Percentiles rank a stretch among this genome's conserved stretches.
These are phyloP conservation scores for Podargus strigoides DNA, from an alignment of 2,797 vertebrate species.

Conservation along the genomic window DNA sequence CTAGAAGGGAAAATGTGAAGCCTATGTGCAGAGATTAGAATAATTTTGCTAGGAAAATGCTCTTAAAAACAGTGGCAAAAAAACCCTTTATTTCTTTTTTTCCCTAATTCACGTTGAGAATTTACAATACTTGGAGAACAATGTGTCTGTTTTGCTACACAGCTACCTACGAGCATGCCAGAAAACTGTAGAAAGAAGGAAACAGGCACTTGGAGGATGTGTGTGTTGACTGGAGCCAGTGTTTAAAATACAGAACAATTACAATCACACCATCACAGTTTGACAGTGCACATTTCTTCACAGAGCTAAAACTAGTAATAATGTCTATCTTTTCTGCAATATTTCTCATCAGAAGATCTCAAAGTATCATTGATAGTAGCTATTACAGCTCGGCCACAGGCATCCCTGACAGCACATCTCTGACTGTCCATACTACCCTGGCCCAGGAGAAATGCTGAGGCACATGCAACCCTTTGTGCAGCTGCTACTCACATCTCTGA, in stretches of 20 bases:
- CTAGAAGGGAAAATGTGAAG: not conserved
- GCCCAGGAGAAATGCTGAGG: not conserved
- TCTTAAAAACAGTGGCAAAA: not conserved
- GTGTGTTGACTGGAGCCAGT: not conserved
- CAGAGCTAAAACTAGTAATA: not conserved
- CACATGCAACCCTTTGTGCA: not conserved
- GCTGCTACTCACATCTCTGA: not conserved
- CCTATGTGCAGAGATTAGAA: not conserved
- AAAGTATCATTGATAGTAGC: not conserved
- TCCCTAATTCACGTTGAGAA: not conserved
- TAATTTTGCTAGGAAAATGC: not conserved
- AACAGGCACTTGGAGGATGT: not conserved
- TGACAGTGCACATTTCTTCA: not conserved
- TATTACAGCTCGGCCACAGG: not conserved
- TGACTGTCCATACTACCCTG: not conserved
- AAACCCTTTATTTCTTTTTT: not conserved
- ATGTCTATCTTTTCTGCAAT: not conserved
- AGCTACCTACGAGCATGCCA: not conserved
- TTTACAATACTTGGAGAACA: not conserved
- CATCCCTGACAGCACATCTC: not conserved
- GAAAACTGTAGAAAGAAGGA: not conserved
- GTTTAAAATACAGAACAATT: constrained; percentile 1
- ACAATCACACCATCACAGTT: not conserved
- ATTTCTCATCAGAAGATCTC: not conserved
- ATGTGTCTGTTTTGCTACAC: not conserved